Conservation (phyloP, 2,888 invertebrate genomes). For the Carpatolechia fugitivella region DNA sequence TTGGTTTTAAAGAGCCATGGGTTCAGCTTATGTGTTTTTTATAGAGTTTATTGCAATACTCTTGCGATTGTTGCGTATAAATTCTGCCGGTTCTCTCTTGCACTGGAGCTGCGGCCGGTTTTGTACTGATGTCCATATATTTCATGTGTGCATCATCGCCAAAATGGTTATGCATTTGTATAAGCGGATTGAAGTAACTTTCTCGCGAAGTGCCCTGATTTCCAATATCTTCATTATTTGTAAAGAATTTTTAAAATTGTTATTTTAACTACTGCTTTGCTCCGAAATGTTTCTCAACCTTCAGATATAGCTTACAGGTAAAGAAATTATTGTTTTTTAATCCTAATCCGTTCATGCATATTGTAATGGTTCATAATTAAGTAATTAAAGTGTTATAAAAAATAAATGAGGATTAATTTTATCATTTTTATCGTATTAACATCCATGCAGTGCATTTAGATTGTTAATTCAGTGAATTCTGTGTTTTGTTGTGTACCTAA, state of each 20-base stretch:
- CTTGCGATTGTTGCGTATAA: constrained; percentile 34
- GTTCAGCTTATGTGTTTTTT: constrained; percentile 40
- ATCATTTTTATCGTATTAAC: no score
- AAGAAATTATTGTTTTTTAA: no score
- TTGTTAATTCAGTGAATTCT: neutral
- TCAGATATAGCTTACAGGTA: no score
- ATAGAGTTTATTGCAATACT: constrained; percentile 45
- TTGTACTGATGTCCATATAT: constrained; percentile 37
- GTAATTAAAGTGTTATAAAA: no score
- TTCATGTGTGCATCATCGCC: constrained; percentile 21
- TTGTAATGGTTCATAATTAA: no score
- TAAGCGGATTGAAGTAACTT: constrained; percentile 14
- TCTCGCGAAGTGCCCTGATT: constrained; percentile 1
- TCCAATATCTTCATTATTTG: neutral
- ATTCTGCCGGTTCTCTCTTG: constrained; percentile 33
- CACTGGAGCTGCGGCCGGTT: constrained; percentile 31
- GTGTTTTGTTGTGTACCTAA: neutral
- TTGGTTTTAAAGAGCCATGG: constrained; percentile 59
- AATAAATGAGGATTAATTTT: no score
- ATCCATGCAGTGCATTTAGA: no score
- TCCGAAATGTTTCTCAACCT: no score
- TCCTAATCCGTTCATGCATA: no score
- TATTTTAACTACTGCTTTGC: no score
- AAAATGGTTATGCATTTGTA: constrained; percentile 34
- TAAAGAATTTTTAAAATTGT: no score